Evolutionary conservation across 2,888 invertebrate genomes (phyloP).

Genomic region (Lasioglossum leucozonium): DNA sequence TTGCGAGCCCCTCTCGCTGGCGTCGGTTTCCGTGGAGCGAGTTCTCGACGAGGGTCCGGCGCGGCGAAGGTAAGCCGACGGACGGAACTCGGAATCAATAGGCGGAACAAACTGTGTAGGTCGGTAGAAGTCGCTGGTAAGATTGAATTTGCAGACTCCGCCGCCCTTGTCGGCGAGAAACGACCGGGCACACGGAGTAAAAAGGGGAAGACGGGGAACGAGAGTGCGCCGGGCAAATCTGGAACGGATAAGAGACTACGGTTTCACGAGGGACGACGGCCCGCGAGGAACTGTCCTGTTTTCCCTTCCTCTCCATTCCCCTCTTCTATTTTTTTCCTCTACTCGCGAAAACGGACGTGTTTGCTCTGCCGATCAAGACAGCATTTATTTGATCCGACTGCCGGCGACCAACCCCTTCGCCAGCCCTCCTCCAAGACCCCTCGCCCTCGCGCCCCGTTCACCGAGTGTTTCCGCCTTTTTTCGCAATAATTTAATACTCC

Average conservation of each 20-base stretch:
- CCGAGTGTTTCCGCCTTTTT: neutral
- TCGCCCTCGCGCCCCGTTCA: neutral
- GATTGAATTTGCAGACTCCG: slow-evolving; percentile 79
- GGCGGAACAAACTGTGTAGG: slow-evolving; percentile 80
- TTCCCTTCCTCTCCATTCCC: neutral
- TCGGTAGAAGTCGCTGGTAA: slow-evolving; percentile 75
- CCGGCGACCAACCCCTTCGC: slow-evolving; percentile 35
- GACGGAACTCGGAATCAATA: slow-evolving; percentile 75
- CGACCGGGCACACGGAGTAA: slow-evolving; percentile 10
- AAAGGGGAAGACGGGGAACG: slow-evolving; percentile 30
- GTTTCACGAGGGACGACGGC: slow-evolving; percentile 46
- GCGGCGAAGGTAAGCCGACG: slow-evolving; percentile 50
- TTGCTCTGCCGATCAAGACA: slow-evolving; percentile 76
- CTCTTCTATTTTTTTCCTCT: slow-evolving; percentile 18
- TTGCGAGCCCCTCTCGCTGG: slow-evolving; percentile 33
- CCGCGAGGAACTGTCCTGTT: slow-evolving; percentile 6
- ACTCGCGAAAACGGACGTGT: slow-evolving; percentile 56
- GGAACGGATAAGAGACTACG: slow-evolving; percentile 57
- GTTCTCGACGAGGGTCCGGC: slow-evolving; percentile 40
- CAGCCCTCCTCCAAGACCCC: neutral
- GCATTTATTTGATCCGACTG: slow-evolving; percentile 78
- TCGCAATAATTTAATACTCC: slow-evolving; percentile 42
- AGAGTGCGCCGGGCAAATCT: slow-evolving; percentile 52
- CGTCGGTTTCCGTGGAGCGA: slow-evolving; percentile 44
- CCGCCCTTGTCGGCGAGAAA: slow-evolving; percentile 47